phyloP scores from a whole-genome alignment of 2,113 vertebrate species.

The Piaya cayana region DNA sequence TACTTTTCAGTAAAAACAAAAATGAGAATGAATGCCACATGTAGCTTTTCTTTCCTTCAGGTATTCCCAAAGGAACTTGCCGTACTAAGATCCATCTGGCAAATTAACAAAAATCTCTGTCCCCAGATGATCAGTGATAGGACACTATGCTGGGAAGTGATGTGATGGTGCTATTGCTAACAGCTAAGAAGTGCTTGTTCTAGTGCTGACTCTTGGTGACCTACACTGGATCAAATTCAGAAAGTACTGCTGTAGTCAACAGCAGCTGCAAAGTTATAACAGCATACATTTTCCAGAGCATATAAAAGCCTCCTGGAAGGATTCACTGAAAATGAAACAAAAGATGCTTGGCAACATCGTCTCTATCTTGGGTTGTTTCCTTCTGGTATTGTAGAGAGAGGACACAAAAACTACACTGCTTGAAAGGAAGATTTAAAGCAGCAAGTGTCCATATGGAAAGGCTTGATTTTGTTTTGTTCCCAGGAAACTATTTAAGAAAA shows the following conservation, averaged over 20 bases:
- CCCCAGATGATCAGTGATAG: slow-evolving; percentile 14
- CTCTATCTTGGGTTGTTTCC: background rate
- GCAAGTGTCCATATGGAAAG: background rate
- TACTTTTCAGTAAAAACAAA: slow-evolving; percentile 20
- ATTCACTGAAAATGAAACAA: background rate
- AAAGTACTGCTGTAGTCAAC: background rate
- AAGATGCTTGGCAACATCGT: background rate
- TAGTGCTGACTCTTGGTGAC: slow-evolving; percentile 1
- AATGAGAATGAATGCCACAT: background rate
- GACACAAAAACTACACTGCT: background rate
- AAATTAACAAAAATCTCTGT: slow-evolving; percentile 10
- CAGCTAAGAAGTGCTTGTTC: background rate
- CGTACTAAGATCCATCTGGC: background rate
- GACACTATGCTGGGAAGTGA: background rate
- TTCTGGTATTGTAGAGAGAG: background rate
- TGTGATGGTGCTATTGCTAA: background rate
- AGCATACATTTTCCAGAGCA: background rate
- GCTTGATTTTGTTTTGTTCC: slow-evolving; percentile 4
- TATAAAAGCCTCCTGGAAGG: background rate
- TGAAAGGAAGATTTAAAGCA: slow-evolving; percentile 7
- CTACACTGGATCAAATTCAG: background rate
- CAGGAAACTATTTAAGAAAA: slow-evolving; percentile 24
- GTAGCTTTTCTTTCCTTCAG: background rate
- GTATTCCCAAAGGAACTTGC: background rate
- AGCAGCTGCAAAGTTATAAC: slow-evolving; percentile 10